phyloP scores from a whole-genome alignment of 2,888 invertebrate species.

The Helobdella robusta region DNA sequence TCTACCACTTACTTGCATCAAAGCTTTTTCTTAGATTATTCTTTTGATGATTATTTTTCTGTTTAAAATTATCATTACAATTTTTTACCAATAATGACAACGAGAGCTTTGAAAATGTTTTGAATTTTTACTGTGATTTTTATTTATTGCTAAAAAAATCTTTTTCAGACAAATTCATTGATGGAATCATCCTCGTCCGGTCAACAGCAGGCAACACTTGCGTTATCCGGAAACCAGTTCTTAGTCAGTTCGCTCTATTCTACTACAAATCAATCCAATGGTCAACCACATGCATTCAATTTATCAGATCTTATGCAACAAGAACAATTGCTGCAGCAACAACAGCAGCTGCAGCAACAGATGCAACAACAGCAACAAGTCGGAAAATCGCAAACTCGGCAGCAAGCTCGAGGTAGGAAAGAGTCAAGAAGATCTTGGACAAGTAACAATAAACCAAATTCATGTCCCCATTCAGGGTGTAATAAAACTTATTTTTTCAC shows the following conservation, averaged over 20 bases:
- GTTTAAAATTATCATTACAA: too few species aligned
- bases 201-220: conserved; percentile 8
- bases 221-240: conserved; percentile 17
- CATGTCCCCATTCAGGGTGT: conserved; percentile 28
- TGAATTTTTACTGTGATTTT: too few species aligned
- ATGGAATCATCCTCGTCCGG: conserved; percentile 5
- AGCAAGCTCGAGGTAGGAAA: conserved; percentile 24
- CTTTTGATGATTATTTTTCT: too few species aligned
- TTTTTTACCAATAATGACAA: too few species aligned
- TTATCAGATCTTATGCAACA: conserved; percentile 25
- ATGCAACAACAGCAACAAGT: conserved; percentile 12
- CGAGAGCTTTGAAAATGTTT: too few species aligned
- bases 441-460: conserved; percentile 30
- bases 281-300: conserved; percentile 21
- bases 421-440: conserved; percentile 32
- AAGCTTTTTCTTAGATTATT: too few species aligned
- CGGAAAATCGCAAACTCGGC: conserved; percentile 1
- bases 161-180: too few species aligned
- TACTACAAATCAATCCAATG: conserved; percentile 9
- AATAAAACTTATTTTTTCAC: conserved; percentile 30
- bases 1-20: too few species aligned
- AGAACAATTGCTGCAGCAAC: conserved; percentile 12
- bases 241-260: conserved; percentile 21
- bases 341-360: conserved; percentile 14
- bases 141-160: too few species aligned